These are phyloP conservation scores for Zoanthus gigantus DNA, from an alignment of 92 coral and sea anemone species.

Conservation along the genomic window DNA sequence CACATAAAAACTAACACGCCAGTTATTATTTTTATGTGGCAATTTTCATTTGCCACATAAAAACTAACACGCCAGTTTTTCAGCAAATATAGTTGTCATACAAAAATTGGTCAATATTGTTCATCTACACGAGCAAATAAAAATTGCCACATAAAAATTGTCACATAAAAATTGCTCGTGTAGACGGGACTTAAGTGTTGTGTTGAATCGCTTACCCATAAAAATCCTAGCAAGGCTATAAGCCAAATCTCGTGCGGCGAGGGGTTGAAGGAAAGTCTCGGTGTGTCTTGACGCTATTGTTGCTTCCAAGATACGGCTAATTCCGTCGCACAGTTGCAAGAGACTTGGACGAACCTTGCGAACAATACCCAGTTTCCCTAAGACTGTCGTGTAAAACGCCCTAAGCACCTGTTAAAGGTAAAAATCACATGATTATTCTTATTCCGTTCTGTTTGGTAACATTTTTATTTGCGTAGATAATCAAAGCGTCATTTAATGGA, in stretches of 20 bases:
- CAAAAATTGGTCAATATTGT: too few relatives aligned
- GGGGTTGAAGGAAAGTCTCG: constrained; percentile 67
- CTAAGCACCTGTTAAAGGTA: constrained; percentile 63
- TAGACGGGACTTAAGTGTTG: background rate
- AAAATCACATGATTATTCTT: background rate
- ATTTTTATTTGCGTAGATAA: too few relatives aligned
- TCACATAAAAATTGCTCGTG: too few relatives aligned
- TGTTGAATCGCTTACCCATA: constrained; percentile 68
- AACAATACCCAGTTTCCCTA: constrained; percentile 67
- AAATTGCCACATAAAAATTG: too few relatives aligned
- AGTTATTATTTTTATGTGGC: too few relatives aligned
- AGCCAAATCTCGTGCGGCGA: constrained; percentile 88
- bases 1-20: too few relatives aligned
- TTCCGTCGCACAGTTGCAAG: constrained; percentile 45
- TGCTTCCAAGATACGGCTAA: constrained; percentile 49
- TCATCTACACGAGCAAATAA: too few relatives aligned
- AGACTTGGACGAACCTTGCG: constrained; percentile 53
- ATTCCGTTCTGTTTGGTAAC: background rate
- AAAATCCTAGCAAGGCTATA: constrained; percentile 88
- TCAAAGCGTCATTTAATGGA: too few relatives aligned
- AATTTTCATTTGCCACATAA: too few relatives aligned
- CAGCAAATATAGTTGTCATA: too few relatives aligned
- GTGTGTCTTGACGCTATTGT: constrained; percentile 64
- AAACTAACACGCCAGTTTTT: too few relatives aligned
- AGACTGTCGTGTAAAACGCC: constrained; percentile 72